Conservation (phyloP, 2,113 vertebrate genomes). For the Phalacrocorax aristotelis region DNA sequence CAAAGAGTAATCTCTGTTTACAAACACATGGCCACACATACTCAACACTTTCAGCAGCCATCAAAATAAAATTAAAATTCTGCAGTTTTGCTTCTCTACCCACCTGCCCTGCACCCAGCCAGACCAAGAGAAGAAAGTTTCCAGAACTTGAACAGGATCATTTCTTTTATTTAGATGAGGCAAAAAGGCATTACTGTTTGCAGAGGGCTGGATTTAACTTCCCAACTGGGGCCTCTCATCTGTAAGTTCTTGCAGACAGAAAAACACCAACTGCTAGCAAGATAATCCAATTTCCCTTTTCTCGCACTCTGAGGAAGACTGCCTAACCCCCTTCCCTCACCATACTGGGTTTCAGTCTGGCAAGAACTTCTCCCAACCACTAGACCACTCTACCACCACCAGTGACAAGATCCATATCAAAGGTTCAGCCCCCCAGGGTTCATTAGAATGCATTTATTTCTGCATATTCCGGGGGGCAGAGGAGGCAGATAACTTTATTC, state of each 20-base stretch:
- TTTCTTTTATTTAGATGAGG: neutral
- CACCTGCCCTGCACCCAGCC: neutral
- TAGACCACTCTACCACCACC: neutral
- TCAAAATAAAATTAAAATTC: neutral
- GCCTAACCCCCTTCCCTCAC: conserved; percentile 14
- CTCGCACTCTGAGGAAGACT: conserved; percentile 12
- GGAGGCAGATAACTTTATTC: conserved; percentile 69
- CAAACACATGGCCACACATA: conserved; percentile 9
- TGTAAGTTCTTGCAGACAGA: conserved; percentile 47
- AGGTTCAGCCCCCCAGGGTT: conserved; percentile 71
- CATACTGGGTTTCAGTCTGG: conserved; percentile 68
- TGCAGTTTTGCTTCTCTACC: neutral
- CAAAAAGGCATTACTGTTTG: neutral
- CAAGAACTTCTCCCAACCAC: conserved; percentile 35
- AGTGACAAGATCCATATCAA: conserved; percentile 76
- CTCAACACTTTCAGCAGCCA: neutral
- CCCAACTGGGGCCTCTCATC: conserved; percentile 40
- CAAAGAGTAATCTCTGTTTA: conserved; percentile 36
- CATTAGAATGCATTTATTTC: conserved; percentile 80
- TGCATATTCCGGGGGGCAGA: conserved; percentile 67
- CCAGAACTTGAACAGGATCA: neutral
- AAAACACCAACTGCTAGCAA: conserved; percentile 72
- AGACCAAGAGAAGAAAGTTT: neutral
- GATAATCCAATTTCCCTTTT: conserved; percentile 77
- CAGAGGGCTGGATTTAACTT: conserved; percentile 35